Base-by-base conservation (phyloP, 2,888 invertebrate genomes). In the Rambutsinella grinnellia region DNA sequence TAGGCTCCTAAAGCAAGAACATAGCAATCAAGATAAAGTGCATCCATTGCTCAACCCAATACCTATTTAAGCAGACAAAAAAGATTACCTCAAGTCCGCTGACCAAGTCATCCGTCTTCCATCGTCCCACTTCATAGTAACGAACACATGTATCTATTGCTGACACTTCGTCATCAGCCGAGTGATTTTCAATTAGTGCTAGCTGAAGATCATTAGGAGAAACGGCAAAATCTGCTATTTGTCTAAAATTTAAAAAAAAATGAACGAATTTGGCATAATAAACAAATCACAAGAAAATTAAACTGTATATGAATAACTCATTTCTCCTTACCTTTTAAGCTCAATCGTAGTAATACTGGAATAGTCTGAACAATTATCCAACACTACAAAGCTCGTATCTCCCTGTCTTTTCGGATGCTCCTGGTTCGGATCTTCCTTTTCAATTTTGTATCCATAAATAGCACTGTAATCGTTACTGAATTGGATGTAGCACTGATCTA, bases 301-400 rank as follows among this genome's bases (percentile, higher is more conserved):
- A 51, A 63, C 17, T 17, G 6, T 51, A 51, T 63, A 46, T 23
- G 13, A 68, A 8, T 36, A 36, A 8, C 36, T 5, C 13, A 13
- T 13, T 13, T 13, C 13, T 36, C 36, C 36, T 63, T 71, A 82
- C 80, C 82, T 62, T 67, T 81, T 82, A 17, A 81, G 49, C 54
- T 82, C 81, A 47, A 82, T 79, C 15, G 82, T 82, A 2, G 79
- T 80, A 87, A 98, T 97, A 85, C 93, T 95, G 24, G 93, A 93
- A 87, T 99, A 99, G 87, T 99, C 97, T 87, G 99, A 97, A 84
- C 92, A 92, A 0, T 97, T 93, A 87, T 99, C 98, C 49, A 99
- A 89, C 0, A 97, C 97, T 86, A 97, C 94, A 87, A 99, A 97
- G 82, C 96, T 96, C 44, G 96, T 94, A 84, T 96, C 94, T 85